These are phyloP conservation scores for Odontamblyopus rebecca DNA, from an alignment of 2,797 vertebrate genomes.

Conservation along the genomic window DNA sequence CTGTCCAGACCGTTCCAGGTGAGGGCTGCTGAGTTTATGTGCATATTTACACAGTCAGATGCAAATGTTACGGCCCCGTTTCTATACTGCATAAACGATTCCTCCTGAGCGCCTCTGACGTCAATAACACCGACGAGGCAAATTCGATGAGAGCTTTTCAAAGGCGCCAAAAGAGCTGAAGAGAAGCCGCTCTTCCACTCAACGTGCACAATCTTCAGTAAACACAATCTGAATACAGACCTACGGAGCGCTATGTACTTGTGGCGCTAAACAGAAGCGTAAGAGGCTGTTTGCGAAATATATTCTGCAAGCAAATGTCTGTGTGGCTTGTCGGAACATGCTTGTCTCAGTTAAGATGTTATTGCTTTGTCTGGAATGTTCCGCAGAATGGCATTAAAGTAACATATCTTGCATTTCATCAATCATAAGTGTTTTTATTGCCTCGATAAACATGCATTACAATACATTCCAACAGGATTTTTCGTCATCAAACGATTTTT, in stretches of 20 bases:
- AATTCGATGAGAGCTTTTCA: slow-evolving; percentile 5
- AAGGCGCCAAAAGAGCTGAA: not conserved
- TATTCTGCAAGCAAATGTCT: not conserved
- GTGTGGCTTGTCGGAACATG: too few species aligned
- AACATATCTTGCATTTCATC: too few species aligned
- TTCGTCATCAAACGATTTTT: too few species aligned
- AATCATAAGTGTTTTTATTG: too few species aligned
- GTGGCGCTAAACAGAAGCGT: not conserved
- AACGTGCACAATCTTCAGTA: not conserved
- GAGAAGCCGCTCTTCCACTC: not conserved
- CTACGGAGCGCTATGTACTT: not conserved
- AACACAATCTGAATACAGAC: not conserved
- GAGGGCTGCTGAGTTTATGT: not conserved
- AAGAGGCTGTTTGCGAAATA: not conserved
- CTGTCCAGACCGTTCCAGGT: not conserved
- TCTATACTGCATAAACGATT: not conserved
- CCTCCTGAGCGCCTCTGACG: not conserved
- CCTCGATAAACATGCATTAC: too few species aligned
- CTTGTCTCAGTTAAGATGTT: too few species aligned
- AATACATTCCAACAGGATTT: too few species aligned
- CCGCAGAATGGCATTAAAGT: too few species aligned
- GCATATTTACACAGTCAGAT: not conserved
- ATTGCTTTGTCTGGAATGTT: too few species aligned
- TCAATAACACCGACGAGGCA: not conserved
- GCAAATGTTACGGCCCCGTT: not conserved